Evolutionary conservation across 2,888 invertebrate genomes (phyloP), one percentile per base, ranked within the genome.

Genomic region (Cataglyphis cursor): DNA sequence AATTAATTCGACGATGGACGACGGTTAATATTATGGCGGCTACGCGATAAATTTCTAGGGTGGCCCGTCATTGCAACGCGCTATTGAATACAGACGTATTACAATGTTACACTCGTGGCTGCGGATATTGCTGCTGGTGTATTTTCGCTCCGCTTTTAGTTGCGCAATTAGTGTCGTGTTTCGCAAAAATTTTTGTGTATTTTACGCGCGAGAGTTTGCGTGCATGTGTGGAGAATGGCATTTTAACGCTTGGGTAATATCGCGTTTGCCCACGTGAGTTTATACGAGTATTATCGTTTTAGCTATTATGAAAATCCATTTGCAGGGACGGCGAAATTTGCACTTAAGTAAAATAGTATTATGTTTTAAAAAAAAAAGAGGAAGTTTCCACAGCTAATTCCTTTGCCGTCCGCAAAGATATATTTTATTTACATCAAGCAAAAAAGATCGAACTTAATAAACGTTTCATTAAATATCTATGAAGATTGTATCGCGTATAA

Each of bases 31-130:
- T 65, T 44, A 65, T 41, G 41, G 41, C 12, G 15, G 24, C 59
- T 72, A 41, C 12, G 24, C 41, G 15, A 72, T 72, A 57, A 38
- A 72, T 38, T 72, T 72, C 10, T n/a, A 1, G 15, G 24, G n/a
- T 15, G n/a, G n/a, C 28, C 15, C 18, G 12, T 31, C 10, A 12
- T 48, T 10, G 5, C 9, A 48, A 28, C 9, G 31, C 31, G 10
- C 18, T n/a, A 51, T 68, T 51, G 51, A n/a, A n/a, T 12, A 12
- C 31, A 51, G 28, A 44, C 18, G 0, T 51, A 31, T 70, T 48
- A 28, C 9, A 51, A 51, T n/a, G 18, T 48, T 48, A 15, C 41
- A 66, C 4, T 66, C 18, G 0, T 44, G 24, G 24, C 4, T 3
- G 10, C 57, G 24, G 57, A 57, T 12, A 28, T 12, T 15, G n/a